Percentiles rank a stretch among this genome's conserved stretches.
Evolutionary conservation across 2,888 invertebrate genomes (phyloP).

Genomic region (Lasioglossum marginatum): DNA sequence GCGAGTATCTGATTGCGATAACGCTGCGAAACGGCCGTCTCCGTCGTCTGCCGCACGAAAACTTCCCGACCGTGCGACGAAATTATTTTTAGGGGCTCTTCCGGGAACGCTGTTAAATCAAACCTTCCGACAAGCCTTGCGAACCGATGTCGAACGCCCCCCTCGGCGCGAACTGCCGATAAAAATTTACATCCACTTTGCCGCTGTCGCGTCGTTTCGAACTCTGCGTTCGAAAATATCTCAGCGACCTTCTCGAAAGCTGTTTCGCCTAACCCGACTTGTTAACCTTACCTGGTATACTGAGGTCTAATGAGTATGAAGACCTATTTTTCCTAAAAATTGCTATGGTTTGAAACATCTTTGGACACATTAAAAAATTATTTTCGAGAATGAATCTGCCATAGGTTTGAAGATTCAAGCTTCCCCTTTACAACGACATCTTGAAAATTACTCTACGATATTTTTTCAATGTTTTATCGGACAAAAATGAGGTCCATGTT

Average conservation of each 20-base stretch:
- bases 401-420: too few species aligned
- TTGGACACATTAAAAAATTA: too few species aligned
- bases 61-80: constrained; percentile 6
- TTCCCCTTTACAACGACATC: too few species aligned
- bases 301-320: too few species aligned
- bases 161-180: neutral
- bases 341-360: too few species aligned
- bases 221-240: neutral
- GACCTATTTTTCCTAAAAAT: too few species aligned
- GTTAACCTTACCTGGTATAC: neutral
- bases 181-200: constrained; percentile 9
- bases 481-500: too few species aligned
- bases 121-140: constrained; percentile 2
- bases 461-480: too few species aligned
- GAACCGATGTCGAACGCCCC: neutral
- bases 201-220: neutral
- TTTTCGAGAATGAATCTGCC: too few species aligned
- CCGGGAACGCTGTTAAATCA: constrained; percentile 26
- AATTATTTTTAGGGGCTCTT: constrained; percentile 37
- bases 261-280: neutral
- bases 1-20: constrained; percentile 45
- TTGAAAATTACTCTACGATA: too few species aligned
- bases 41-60: neutral
- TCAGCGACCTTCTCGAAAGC: neutral
- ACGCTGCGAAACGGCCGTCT: constrained; percentile 26